These are phyloP conservation scores for Pogonomyrmex barbatus DNA, from an alignment of 1,140 invertebrate genomes.

Conservation along the genomic window DNA sequence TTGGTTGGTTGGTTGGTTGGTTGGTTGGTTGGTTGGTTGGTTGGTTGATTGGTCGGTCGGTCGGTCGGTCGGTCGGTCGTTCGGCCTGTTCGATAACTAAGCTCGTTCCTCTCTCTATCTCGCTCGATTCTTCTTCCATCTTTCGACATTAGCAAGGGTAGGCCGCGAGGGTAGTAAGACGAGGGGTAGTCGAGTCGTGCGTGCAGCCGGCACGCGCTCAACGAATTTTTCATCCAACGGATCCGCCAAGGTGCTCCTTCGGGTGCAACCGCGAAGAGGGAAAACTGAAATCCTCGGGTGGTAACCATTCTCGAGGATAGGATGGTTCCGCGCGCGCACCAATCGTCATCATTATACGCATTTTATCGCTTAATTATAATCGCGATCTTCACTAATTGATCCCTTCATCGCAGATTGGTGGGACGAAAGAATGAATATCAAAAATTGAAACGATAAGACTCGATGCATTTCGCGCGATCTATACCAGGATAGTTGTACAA, in stretches of 20 bases:
- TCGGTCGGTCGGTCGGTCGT: conserved; percentile 33
- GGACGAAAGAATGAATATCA: not conserved
- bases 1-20: not conserved
- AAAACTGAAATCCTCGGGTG: conserved; percentile 47
- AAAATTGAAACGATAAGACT: not conserved
- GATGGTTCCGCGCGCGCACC: not conserved
- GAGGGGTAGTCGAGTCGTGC: conserved; percentile 77
- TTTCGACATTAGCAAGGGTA: conserved; percentile 60
- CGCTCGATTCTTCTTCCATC: conserved; percentile 55
- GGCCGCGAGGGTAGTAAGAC: conserved; percentile 54
- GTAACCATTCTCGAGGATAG: not conserved
- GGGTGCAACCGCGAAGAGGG: conserved; percentile 4
- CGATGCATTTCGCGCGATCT: too few relatives aligned
- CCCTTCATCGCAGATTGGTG: too few relatives aligned
- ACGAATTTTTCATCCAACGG: conserved; percentile 83
- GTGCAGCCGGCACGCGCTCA: conserved; percentile 81
- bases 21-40: not conserved
- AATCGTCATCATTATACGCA: not conserved
- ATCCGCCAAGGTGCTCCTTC: conserved; percentile 65
- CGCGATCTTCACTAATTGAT: not conserved
- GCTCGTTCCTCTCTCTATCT: conserved; percentile 39
- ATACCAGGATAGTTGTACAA: too few relatives aligned
- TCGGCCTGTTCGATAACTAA: conserved; percentile 55
- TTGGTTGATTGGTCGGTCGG: conserved; percentile 10
- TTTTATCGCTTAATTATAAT: conserved; percentile 1